A percentile compares a stretch with the other conserved stretches of the same genome.
These are phyloP conservation scores for Drosophila eohydei DNA, from an alignment of 2,888 invertebrate species.

Conservation along the genomic window DNA sequence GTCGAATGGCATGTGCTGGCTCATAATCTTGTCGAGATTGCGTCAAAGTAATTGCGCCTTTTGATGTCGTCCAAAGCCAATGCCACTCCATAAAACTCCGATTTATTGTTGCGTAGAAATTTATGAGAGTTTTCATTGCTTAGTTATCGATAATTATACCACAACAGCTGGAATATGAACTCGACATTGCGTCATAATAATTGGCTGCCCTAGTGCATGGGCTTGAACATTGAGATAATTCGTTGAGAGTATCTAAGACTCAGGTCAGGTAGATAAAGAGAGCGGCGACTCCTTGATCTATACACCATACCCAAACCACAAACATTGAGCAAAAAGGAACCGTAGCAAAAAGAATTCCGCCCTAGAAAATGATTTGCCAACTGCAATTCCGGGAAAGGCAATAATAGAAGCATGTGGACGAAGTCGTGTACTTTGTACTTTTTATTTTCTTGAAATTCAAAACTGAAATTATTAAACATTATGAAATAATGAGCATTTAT, in stretches of 20 bases:
- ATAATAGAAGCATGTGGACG: background rate
- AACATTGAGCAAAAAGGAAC: background rate
- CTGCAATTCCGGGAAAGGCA: slow-evolving; percentile 5
- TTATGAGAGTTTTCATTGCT: slow-evolving; percentile 31
- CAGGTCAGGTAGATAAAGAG: background rate
- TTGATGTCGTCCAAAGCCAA: slow-evolving; percentile 23
- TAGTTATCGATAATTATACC: slow-evolving; percentile 29
- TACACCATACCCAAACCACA: no score
- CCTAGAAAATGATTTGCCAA: background rate
- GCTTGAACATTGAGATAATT: background rate
- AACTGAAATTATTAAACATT: background rate
- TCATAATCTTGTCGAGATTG: slow-evolving; percentile 47
- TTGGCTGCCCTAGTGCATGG: background rate
- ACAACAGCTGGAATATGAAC: background rate
- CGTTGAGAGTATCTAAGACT: background rate
- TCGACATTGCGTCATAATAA: background rate
- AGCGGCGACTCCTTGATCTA: slow-evolving; percentile 6
- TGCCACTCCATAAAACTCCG: slow-evolving; percentile 28
- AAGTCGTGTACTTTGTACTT: background rate
- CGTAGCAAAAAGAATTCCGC: background rate
- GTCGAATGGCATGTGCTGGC: slow-evolving; percentile 5
- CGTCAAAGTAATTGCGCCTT: slow-evolving; percentile 51
- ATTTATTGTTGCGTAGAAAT: slow-evolving; percentile 28
- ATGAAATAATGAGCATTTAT: background rate
- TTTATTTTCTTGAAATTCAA: background rate